Percentiles rank a stretch among this genome's conserved stretches.
Evolutionary conservation across 2,888 invertebrate species (phyloP).

Genomic region (Notodonta dromedarius): DNA sequence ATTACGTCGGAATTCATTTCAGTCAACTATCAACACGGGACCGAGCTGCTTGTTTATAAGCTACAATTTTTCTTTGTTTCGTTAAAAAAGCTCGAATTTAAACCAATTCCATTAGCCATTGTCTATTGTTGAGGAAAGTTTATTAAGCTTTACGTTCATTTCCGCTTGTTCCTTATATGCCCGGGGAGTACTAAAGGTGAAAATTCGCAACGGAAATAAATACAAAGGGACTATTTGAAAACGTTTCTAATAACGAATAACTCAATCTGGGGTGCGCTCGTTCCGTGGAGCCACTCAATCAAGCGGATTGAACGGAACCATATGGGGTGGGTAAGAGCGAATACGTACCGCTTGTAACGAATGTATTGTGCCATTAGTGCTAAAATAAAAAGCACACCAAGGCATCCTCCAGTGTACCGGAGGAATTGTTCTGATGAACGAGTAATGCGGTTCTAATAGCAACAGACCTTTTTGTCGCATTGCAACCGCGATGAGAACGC

Average conservation of each 20-base stretch:
- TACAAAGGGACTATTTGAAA: slow-evolving; percentile 44
- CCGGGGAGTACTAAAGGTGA: slow-evolving; percentile 45
- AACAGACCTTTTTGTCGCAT: slow-evolving; percentile 60
- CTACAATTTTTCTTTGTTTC: slow-evolving; percentile 49
- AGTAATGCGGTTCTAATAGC: slow-evolving; percentile 73
- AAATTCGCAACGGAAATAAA: slow-evolving; percentile 38
- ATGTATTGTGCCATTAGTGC: slow-evolving; percentile 69
- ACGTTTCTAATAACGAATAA: slow-evolving; percentile 50
- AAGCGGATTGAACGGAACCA: slow-evolving; percentile 56
- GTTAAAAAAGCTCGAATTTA: slow-evolving; percentile 44
- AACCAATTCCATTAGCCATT: slow-evolving; percentile 57
- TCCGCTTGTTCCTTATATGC: slow-evolving; percentile 50
- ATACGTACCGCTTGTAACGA: slow-evolving; percentile 67
- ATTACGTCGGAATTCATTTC: slow-evolving; percentile 29
- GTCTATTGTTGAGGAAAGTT: slow-evolving; percentile 52
- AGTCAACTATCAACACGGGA: slow-evolving; percentile 29
- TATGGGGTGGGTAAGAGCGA: slow-evolving; percentile 43
- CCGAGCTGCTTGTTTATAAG: slow-evolving; percentile 28
- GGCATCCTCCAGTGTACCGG: slow-evolving; percentile 63
- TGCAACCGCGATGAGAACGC: slow-evolving; percentile 50
- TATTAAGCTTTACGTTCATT: slow-evolving; percentile 56
- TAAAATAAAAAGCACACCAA: slow-evolving; percentile 36
- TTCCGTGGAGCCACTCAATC: slow-evolving; percentile 64
- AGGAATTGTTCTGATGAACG: slow-evolving; percentile 76
- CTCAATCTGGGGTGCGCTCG: slow-evolving; percentile 44